These are phyloP conservation scores for Cyclophora albipunctata DNA, from an alignment of 2,888 invertebrate species.

Conservation along the genomic window DNA sequence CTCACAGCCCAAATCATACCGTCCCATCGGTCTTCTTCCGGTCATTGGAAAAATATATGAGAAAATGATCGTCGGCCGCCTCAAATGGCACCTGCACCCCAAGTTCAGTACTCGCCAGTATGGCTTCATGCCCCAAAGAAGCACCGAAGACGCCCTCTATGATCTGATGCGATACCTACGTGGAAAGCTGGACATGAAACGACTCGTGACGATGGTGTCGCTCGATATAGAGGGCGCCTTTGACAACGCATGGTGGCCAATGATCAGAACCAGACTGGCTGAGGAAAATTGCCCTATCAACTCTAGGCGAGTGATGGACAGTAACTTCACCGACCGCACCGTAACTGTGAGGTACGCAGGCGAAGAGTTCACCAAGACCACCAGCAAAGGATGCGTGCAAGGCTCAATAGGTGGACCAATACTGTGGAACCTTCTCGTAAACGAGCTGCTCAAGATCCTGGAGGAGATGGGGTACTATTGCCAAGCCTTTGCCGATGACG, in stretches of 20 bases:
- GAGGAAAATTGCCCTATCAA: neutral
- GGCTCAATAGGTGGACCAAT: conserved; percentile 11
- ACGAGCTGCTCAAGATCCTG: conserved; percentile 5
- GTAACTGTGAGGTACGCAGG: neutral
- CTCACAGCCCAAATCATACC: conserved; percentile 2
- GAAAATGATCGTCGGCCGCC: too few species aligned
- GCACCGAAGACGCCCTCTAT: neutral
- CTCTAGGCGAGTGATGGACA: neutral
- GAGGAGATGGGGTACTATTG: neutral
- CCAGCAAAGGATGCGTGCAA: conserved; percentile 6
- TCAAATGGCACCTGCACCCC: neutral
- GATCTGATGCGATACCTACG: neutral
- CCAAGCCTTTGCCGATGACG: conserved; percentile 5
- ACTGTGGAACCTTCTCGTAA: conserved; percentile 15
- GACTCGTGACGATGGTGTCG: neutral
- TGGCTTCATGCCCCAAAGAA: neutral
- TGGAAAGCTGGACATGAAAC: neutral
- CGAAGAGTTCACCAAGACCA: neutral
- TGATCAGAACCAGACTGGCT: too few species aligned
- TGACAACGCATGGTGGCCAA: conserved; percentile 8
- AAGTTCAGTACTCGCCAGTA: neutral
- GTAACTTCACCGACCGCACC: neutral
- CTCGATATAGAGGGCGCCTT: conserved; percentile 6
- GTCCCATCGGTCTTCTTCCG: conserved; percentile 7
- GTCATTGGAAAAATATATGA: too few species aligned